Evolutionary conservation across 64 coral and sea anemone species (phyloP), one percentile per base, ranked within the genome.

Genomic region (Anthopleura sola): DNA sequence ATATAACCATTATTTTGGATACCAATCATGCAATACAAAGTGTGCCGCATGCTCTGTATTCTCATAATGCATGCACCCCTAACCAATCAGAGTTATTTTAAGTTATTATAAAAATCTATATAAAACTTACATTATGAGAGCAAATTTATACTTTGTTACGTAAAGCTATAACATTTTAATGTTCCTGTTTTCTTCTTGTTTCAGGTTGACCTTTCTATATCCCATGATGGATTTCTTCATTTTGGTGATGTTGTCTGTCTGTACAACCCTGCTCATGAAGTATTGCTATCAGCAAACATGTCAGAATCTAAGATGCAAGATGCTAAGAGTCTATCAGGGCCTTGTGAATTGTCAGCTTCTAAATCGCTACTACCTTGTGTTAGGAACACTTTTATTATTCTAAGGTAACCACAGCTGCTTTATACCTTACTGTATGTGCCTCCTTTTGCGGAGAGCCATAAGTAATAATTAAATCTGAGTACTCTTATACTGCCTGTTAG

Each of bases 251-350:
- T 87, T 54, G 79, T 99, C 36, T 94, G 87, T 49, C 48, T 99
- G 16, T 90, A 85, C 36, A 99, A 99, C 40, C 97, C 97, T 6
- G 79, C 90, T 34, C 49, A 81, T 16, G 87, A 99, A 60, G 62
- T 88, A 8, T 82, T 89, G 32, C 60, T 99, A 9, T 87, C 97
- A 36, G 97, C 97, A 82, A 99, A 99, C 87, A 95, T 99, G 93
- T 84, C 97, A n/a, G 97, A 99, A 79, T 92, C 90, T 82, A 95
- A 94, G 76, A 95, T 99, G 97, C 93, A 92, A 83, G 93, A 95
- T 23, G 97, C 93, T 40, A 87, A 92, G 75, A 77, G 83, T 54
- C 81, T 99, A 16, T 84, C 86, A 47, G 93, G 97, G n/a, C 97
- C 97, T 16, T 99, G 97, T 90, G 92, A 94, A 85, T 75, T 99